Evolutionary conservation across 2,113 vertebrate species (phyloP), one percentile per base, ranked within the genome.

Genomic region (Mesoclemmys tuberculata): DNA sequence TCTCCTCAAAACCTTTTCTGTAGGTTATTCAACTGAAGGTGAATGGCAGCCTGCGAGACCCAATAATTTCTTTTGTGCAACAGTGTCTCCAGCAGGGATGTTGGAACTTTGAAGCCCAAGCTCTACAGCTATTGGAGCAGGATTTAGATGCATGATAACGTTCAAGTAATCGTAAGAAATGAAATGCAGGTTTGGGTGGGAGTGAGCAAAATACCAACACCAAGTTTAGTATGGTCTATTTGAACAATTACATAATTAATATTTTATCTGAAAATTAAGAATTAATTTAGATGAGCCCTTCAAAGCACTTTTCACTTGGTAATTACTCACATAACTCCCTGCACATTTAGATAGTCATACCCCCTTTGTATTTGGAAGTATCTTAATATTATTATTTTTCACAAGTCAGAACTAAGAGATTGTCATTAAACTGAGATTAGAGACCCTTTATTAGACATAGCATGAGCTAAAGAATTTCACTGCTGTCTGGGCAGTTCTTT

Each of bases 11-110:
- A 31, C 24, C 22, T 38, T 19, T 56, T 75, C 78, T 52, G 9
- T 3, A 79, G 55, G 27, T 79, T 49, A 27, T n/a, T n/a, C 61
- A 68, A 68, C 18, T 4, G 16, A 68, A n/a, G 61, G 35, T 68
- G 31, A 68, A n/a, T 68, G 61, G 35, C 61, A 68, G 61, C 35
- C 35, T n/a, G 13, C 0, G 0, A 82, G 16, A 48, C 41, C 24
- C 0, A 19, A 0, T 31, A 38, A 8, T 2, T 82, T 8, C 68
- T 84, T 54, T 31, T 68, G 48, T 92, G 87, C 5, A 78, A 4
- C 75, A 22, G 44, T 56, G 71, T 27, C 80, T 31, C 54, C 54
- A 54, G 10, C n/a, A 85, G 71, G 51, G 64, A 68, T 19, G 35
- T n/a, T 38, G 16, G 61, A 8, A 68, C 41, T 68, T 68, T n/a